Conservation (phyloP, 2,888 invertebrate species). For the Chaetogeoica ovagalla region DNA sequence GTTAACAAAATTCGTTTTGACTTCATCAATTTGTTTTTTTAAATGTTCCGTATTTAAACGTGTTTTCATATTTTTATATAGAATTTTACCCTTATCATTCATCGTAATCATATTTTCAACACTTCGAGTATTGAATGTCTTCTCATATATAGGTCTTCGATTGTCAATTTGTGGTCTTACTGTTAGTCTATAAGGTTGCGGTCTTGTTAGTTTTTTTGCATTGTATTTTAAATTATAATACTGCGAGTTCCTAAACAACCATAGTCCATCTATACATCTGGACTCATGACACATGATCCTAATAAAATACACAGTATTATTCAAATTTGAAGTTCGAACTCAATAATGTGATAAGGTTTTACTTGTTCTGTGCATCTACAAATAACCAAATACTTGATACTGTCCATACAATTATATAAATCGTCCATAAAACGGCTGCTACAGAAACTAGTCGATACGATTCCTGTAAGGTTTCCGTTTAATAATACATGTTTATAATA, state of each 20-base stretch:
- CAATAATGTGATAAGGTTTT: neutral
- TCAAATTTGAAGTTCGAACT: neutral
- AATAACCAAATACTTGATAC: neutral
- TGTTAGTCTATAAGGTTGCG: too few species aligned
- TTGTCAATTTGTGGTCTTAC: neutral
- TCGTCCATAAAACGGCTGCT: neutral
- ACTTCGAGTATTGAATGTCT: neutral
- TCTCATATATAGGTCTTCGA: neutral
- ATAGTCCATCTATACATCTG: constrained; percentile 18
- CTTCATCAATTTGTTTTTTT: neutral
- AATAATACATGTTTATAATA: neutral
- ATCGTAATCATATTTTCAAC: neutral
- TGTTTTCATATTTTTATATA: neutral
- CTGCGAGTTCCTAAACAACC: neutral
- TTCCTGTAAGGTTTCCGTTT: neutral
- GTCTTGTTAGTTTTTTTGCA: neutral
- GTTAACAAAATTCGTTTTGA: neutral
- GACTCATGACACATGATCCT: neutral
- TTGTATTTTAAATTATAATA: neutral
- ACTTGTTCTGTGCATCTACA: neutral
- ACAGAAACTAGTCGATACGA: neutral
- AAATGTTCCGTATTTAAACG: neutral
- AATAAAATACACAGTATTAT: neutral
- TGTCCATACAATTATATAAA: neutral
- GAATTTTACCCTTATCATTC: neutral